A percentile compares a stretch with the other conserved stretches of the same genome.
phyloP scores from a whole-genome alignment of 2,113 vertebrate species.

The Fulmarus glacialis region DNA sequence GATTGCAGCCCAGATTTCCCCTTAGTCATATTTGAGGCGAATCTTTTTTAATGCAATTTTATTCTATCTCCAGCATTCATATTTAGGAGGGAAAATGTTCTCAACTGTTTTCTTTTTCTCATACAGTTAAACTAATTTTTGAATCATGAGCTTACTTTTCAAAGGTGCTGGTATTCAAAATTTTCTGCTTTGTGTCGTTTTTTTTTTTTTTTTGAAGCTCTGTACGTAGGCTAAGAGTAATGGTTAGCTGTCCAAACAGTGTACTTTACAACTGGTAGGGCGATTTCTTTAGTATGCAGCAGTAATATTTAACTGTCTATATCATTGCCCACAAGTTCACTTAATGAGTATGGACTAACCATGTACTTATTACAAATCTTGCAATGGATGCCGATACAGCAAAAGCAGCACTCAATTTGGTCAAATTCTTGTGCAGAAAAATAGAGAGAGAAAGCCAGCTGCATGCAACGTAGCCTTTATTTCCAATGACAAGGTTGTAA shows the following conservation, averaged over 20 bases:
- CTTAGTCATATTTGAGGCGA: not conserved
- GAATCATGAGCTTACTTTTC: not conserved
- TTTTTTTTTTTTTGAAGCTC: not conserved
- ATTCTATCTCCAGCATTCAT: not conserved
- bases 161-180: not conserved
- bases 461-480: not conserved
- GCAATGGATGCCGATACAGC: not conserved
- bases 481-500: not conserved
- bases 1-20: not conserved
- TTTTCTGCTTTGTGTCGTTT: not conserved
- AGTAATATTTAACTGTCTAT: not conserved
- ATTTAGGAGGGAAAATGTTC: not conserved
- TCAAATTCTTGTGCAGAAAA: not conserved
- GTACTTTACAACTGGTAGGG: not conserved
- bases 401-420: not conserved
- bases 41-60: not conserved
- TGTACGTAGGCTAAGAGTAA: not conserved
- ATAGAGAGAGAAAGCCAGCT: not conserved
- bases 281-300: not conserved
- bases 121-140: not conserved
- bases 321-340: not conserved
- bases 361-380: not conserved
- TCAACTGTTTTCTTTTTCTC: not conserved
- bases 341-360: not conserved
- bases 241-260: not conserved